Evolutionary conservation across 2,888 invertebrate genomes (phyloP), one percentile per base, ranked within the genome.

Genomic region (Notodonta dromedarius): DNA sequence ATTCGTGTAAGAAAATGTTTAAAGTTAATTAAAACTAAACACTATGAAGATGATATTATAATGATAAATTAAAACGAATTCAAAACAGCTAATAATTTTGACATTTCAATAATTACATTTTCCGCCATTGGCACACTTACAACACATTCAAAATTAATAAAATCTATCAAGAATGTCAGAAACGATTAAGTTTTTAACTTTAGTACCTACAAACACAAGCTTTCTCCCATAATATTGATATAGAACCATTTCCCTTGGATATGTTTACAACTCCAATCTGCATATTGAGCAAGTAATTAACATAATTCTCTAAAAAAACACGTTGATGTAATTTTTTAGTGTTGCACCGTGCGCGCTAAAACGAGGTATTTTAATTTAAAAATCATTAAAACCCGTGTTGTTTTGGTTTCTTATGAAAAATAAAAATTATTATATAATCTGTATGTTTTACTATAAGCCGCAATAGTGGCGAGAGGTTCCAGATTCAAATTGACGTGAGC

Each of bases 241-340:
- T 52, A 62, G 53, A 59, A 60, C 63, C 64, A 66, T 69, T 66
- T 58, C 32, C 58, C 1, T 13, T 39, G 32, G 24, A 35, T 50
- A 58, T 60, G 52, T 65, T 67, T 59, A 73, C 61, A 44, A n/a
- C 56, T 13, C 42, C 58, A 63, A 73, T 73, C 63, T 73, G 66
- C 74, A 73, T 73, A 71, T 58, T 67, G 55, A 73, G 59, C 65
- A 60, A 67, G 58, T 71, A 65, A 65, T 69, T 61, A 44, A 61
- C 67, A 71, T 67, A 65, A 67, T 62, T 66, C 42, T 9, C 39
- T 57, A 55, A 52, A 56, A 63, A 56, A 63, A 60, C 52, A 39
- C 57, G 60, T 64, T 60, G n/a, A 69, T 24, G 8, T 39, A 55
- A 42, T 56, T 62, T n/a, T 65, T 71, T 61, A 46, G 56, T 46